Conservation (phyloP, 2,797 vertebrate species). For the Hylomyscus alleni region DNA sequence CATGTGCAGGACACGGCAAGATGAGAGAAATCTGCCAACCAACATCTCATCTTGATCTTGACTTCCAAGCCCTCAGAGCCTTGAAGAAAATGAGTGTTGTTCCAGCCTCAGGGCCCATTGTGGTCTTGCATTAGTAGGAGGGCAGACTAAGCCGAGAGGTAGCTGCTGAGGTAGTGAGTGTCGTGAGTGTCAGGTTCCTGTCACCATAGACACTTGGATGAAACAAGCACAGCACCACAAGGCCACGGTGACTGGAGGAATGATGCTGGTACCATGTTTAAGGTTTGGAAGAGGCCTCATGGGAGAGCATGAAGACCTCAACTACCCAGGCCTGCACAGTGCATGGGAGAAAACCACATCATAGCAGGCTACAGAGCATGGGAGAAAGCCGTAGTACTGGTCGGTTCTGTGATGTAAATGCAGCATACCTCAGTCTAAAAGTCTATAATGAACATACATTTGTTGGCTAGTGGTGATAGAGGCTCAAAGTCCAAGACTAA, state of each 20-base stretch:
- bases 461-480: neutral
- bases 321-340: neutral
- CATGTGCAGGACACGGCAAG: neutral
- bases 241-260: no score
- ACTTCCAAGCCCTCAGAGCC: neutral
- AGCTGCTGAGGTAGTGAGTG: neutral
- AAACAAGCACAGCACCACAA: neutral
- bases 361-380: neutral
- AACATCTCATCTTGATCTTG: neutral
- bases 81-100: neutral
- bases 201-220: neutral
- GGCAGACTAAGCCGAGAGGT: neutral
- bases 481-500: neutral
- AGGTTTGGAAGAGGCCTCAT: neutral
- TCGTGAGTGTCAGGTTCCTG: rapidly evolving
- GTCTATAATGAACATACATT: neutral
- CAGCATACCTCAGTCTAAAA: neutral
- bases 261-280: rapidly evolving
- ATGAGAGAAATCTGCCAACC: neutral
- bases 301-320: neutral
- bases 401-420: neutral
- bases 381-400: neutral
- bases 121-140: neutral
- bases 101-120: neutral
- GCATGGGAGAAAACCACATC: no score